Conservation (phyloP, 1,140 invertebrate genomes). For the Bombus vancouverensis region DNA sequence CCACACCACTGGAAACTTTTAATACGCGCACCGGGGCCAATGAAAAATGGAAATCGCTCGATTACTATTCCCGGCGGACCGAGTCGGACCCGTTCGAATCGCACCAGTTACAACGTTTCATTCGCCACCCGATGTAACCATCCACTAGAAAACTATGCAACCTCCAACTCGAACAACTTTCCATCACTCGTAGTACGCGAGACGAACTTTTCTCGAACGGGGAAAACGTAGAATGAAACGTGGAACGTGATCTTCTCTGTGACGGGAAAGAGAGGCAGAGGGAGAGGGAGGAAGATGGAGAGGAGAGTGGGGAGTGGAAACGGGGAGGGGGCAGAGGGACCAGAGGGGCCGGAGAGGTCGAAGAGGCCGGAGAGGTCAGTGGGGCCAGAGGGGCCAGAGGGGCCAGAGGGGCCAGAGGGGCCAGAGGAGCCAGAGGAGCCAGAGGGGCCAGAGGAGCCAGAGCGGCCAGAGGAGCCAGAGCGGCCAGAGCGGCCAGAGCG, state of each 20-base stretch:
- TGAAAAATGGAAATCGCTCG: conserved; percentile 54
- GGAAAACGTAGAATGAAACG: neutral
- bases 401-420: neutral
- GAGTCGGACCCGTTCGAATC: conserved; percentile 34
- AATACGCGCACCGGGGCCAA: conserved; percentile 8
- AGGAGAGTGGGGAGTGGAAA: too few species aligned
- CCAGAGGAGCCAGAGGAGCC: fast-evolving
- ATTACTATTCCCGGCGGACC: conserved; percentile 44
- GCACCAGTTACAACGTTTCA: conserved; percentile 34
- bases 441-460: neutral
- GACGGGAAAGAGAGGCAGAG: too few species aligned
- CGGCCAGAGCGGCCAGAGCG: neutral
- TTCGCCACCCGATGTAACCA: conserved; percentile 6
- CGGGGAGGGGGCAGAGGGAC: too few species aligned
- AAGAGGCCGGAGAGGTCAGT: too few species aligned
- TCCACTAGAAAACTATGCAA: neutral
- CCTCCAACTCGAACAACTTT: neutral
- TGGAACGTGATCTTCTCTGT: too few species aligned
- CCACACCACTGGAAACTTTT: conserved; percentile 23
- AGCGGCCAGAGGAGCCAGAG: neutral
- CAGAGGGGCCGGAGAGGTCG: too few species aligned
- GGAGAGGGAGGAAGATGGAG: too few species aligned
- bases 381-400: too few species aligned
- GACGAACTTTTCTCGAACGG: neutral
- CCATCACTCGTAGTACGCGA: neutral